Conservation (phyloP, 2,113 vertebrate genomes). For the Romanogobio albipinnatus region DNA sequence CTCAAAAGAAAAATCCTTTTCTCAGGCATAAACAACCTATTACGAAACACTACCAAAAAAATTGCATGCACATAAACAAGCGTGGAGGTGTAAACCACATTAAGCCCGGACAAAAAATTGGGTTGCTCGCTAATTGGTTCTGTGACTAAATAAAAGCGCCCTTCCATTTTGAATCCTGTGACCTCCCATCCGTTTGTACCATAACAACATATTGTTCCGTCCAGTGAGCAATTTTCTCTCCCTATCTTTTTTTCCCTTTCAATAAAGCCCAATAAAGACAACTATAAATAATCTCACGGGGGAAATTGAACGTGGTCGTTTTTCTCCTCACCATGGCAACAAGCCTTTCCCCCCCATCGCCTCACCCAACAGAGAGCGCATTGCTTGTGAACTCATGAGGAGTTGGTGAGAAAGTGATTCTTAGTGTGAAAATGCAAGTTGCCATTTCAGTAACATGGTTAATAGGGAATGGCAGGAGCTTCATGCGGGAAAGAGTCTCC, state of each 20-base stretch:
- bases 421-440: conserved; percentile 34
- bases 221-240: conserved; percentile 34
- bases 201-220: conserved; percentile 40
- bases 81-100: conserved; percentile 14
- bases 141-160: conserved; percentile 12
- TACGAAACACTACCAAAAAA: not conserved
- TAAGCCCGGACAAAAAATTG: conserved; percentile 5
- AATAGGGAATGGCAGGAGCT: conserved; percentile 2
- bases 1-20: not conserved
- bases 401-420: conserved; percentile 31
- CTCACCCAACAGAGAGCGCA: conserved; percentile 17
- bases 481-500: not conserved
- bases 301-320: conserved; percentile 31
- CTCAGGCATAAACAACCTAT: not conserved
- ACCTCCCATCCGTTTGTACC: conserved; percentile 17
- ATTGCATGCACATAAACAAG: conserved; percentile 1
- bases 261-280: conserved; percentile 49
- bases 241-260: conserved; percentile 22
- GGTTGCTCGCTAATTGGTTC: conserved; percentile 2
- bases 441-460: conserved; percentile 33
- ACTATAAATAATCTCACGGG: conserved; percentile 52
- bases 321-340: conserved; percentile 50
- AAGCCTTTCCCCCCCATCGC: not conserved
- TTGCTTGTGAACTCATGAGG: conserved; percentile 30
- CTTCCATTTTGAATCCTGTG: conserved; percentile 11